Conservation (phyloP, 2,888 invertebrate genomes). For the Drosophila mayaguana region DNA sequence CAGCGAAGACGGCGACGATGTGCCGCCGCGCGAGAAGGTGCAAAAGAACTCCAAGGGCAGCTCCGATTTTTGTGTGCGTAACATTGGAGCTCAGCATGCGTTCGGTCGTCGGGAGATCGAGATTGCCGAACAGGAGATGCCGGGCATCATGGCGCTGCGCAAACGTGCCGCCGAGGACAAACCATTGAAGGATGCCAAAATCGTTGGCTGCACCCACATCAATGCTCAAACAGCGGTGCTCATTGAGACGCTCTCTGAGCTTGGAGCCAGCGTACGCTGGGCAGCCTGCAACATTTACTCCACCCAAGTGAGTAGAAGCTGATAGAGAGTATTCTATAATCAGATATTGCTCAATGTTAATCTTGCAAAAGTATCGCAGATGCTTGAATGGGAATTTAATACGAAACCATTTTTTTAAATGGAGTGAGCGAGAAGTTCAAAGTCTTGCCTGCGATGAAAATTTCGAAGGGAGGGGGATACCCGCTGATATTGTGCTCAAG, state of each 20-base stretch:
- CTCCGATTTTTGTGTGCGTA: slow-evolving; percentile 97
- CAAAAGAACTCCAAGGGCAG: slow-evolving; percentile 94
- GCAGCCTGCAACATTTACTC: slow-evolving; percentile 99
- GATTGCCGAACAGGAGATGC: slow-evolving; percentile 99
- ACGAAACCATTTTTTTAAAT: background rate
- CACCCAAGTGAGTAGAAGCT: slow-evolving; percentile 89
- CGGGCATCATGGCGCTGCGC: slow-evolving; percentile 97
- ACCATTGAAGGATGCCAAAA: slow-evolving; percentile 97
- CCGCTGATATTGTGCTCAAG: background rate
- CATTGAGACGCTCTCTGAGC: slow-evolving; percentile 94
- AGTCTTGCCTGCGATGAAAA: background rate
- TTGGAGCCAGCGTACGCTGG: slow-evolving; percentile 97
- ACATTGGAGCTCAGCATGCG: slow-evolving; percentile 93
- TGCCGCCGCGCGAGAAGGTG: slow-evolving; percentile 96
- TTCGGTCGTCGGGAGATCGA: slow-evolving; percentile 98
- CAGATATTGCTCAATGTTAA: background rate
- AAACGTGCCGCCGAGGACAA: slow-evolving; percentile 97
- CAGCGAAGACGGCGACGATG: slow-evolving; percentile 96
- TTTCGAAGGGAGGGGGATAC: background rate
- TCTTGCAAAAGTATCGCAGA: background rate
- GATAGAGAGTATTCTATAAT: background rate
- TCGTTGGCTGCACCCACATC: slow-evolving; percentile 99
- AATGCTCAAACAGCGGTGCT: slow-evolving; percentile 99
- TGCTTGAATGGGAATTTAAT: background rate
- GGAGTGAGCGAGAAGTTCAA: background rate